Evolutionary conservation across 2,113 vertebrate species (phyloP).

Genomic region (Malurus melanocephalus): DNA sequence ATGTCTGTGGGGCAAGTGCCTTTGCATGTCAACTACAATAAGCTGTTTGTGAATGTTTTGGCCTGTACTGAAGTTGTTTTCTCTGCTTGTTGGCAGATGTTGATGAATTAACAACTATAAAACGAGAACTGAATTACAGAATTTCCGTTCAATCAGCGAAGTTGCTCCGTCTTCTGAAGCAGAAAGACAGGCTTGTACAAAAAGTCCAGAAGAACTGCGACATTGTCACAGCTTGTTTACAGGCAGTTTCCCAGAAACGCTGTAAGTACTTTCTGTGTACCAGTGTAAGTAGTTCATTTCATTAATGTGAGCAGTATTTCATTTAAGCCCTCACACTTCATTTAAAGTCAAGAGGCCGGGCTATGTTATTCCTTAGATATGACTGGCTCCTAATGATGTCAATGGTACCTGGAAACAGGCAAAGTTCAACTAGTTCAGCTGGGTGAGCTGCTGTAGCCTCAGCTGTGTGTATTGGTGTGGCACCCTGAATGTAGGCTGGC

Average conservation of each 20-base stretch:
- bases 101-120: constrained; percentile 79
- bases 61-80: constrained; percentile 7
- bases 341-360: not conserved
- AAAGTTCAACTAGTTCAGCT: not conserved
- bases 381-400: not conserved
- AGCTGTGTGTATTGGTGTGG: not conserved
- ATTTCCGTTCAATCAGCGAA: constrained; percentile 86
- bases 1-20: not conserved
- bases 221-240: constrained; percentile 90
- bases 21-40: not conserved
- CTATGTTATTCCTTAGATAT: not conserved
- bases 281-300: not conserved
- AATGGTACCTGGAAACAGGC: not conserved
- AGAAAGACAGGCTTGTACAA: constrained; percentile 84
- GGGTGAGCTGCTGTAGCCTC: not conserved
- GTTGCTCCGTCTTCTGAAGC: constrained; percentile 89
- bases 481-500: not conserved
- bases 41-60: not conserved
- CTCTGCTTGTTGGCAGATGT: constrained; percentile 71
- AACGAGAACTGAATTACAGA: constrained; percentile 85
- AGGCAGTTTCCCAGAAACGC: constrained; percentile 93
- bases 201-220: constrained; percentile 92
- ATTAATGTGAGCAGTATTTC: not conserved
- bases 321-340: not conserved
- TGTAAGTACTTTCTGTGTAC: constrained; percentile 74